Evolutionary conservation across 2,888 invertebrate genomes (phyloP), one percentile per base, ranked within the genome.

Genomic region (Yponomeuta evonymella): DNA sequence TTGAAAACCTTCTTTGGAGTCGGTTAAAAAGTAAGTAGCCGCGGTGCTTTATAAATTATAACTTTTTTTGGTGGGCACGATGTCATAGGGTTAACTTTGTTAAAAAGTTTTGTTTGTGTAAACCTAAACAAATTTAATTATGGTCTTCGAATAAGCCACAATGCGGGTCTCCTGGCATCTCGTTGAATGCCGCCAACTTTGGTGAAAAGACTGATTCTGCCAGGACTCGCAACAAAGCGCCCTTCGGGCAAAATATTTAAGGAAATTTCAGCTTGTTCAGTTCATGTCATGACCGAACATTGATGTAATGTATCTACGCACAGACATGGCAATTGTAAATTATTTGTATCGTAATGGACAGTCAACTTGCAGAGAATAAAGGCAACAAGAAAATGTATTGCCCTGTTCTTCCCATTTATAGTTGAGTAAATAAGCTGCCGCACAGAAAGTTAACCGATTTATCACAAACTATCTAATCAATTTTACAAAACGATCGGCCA

Each of bases 61-160:
- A 15, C 51, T 58, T 58, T 58, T 58, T 58, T 43, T 43, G 43
- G 12, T 5, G 15, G 12, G 12, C 15, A 58, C 51, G 51, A 85
- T 82, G 86, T 88, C 88, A 86, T 82, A 65, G 33, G 36, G 11
- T 36, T 33, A 70, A 70, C 43, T 65, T 65, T 70, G 70, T 71
- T 79, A 76, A 75, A 77, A 85, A 83, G 79, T 84, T 87, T 83
- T 80, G 79, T 79, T 82, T 82, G 83, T 76, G 76, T 80, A 23
- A 1, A 84, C 86, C 84, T 84, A 88, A 89, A 89, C 88, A 87
- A 90, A 89, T 89, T 90, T 89, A 89, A 90, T 89, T 89, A 89
- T 84, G 83, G 83, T 83, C 84, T 83, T 69, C 83, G 85, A 88
- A 89, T 89, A 89, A 90, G 87, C 87, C 85, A 88, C 88, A 90